Conservation (phyloP, 2,113 vertebrate species). For the Cardinalis cardinalis region DNA sequence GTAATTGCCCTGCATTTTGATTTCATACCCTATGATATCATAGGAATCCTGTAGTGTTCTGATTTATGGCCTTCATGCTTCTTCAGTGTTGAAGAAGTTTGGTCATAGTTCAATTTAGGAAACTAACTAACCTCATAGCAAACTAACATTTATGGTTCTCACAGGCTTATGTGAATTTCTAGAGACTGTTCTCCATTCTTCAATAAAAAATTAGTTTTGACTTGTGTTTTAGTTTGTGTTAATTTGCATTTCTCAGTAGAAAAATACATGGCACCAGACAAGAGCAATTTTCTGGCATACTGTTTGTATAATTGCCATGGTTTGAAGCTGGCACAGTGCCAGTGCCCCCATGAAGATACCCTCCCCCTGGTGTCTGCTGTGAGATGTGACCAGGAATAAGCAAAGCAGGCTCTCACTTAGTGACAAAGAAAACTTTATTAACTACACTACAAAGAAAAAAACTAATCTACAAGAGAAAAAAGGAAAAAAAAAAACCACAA, state of each 20-base stretch:
- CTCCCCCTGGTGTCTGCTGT: too few species aligned
- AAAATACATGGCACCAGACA: background rate
- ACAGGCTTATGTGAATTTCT: background rate
- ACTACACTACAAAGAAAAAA: too few species aligned
- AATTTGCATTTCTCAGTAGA: background rate
- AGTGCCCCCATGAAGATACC: too few species aligned
- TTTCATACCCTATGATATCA: background rate
- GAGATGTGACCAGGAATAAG: too few species aligned
- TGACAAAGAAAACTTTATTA: too few species aligned
- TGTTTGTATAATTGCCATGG: background rate
- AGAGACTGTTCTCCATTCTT: background rate
- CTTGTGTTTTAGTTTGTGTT: background rate
- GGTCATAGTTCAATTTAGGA: background rate
- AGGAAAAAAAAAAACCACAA: too few species aligned
- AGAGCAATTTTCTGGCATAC: background rate
- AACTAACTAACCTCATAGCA: background rate
- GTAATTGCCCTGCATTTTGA: background rate
- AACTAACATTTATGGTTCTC: background rate
- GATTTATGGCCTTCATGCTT: background rate
- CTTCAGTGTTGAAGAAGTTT: background rate
- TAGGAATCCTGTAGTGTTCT: background rate
- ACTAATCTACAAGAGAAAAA: too few species aligned
- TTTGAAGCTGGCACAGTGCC: too few species aligned
- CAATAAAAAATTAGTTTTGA: background rate
- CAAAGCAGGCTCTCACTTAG: too few species aligned